phyloP scores from a whole-genome alignment of 2,797 vertebrate species.

The Mastacembelus armatus region DNA sequence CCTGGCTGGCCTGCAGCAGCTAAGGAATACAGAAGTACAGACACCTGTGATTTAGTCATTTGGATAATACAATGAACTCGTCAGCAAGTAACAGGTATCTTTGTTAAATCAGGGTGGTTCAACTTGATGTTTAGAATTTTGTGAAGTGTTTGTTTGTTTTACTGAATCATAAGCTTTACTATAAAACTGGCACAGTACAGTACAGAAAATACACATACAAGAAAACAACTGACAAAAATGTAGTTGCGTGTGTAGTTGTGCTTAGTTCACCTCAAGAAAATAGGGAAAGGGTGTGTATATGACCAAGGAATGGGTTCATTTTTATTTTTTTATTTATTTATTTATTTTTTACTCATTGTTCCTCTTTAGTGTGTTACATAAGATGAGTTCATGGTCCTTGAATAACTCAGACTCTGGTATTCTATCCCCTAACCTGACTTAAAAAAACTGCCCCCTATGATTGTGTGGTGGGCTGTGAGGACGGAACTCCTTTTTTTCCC shows the following conservation, averaged over 20 bases:
- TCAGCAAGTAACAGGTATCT: neutral
- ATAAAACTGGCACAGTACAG: neutral
- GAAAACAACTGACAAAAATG: too few relatives aligned
- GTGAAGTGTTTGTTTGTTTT: neutral
- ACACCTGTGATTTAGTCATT: slow-evolving; percentile 11
- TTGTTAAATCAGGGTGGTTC: neutral
- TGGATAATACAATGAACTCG: neutral
- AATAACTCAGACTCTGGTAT: slow-evolving; percentile 20
- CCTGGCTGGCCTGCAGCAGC: slow-evolving; percentile 77
- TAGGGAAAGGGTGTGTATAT: neutral
- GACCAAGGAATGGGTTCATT: slow-evolving; percentile 2
- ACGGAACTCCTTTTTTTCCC: slow-evolving; percentile 18
- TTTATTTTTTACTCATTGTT: too few relatives aligned
- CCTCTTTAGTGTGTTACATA: neutral
- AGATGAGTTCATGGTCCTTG: neutral
- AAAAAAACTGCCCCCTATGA: slow-evolving; percentile 46
- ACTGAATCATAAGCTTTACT: neutral
- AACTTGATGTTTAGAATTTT: slow-evolving; percentile 1
- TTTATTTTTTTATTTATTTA: too few relatives aligned
- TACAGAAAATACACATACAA: slow-evolving; percentile 12
- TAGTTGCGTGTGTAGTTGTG: too few relatives aligned
- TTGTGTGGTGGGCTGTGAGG: slow-evolving; percentile 43
- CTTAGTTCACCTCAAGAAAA: neutral
- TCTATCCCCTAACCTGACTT: slow-evolving; percentile 13
- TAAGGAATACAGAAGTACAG: slow-evolving; percentile 48